phyloP scores from a whole-genome alignment of 2,888 invertebrate genomes.

The Rotaria socialis region DNA sequence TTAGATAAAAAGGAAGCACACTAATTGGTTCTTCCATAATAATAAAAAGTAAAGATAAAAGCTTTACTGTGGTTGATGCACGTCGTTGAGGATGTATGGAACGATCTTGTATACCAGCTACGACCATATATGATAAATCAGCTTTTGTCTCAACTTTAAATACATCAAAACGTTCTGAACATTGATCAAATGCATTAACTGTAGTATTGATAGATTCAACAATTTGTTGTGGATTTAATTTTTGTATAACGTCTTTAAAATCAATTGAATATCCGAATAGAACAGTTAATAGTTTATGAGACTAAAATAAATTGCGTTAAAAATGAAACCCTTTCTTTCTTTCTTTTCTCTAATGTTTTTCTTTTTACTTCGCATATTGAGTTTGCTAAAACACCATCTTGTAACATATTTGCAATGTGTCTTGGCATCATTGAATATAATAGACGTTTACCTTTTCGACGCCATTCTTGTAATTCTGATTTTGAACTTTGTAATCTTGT shows the following conservation, averaged over 20 bases:
- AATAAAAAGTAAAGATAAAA: no score
- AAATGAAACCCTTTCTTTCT: no score
- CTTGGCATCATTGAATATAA: constrained; percentile 44
- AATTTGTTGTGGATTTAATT: constrained; percentile 40
- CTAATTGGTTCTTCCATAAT: background rate
- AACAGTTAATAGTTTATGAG: constrained; percentile 41
- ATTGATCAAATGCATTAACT: constrained; percentile 40
- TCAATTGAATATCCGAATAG: constrained; percentile 44
- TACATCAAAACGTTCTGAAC: constrained; percentile 32
- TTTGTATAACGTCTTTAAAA: constrained; percentile 41
- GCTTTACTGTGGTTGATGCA: background rate
- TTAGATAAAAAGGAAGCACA: background rate
- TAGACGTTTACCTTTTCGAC: constrained; percentile 39
- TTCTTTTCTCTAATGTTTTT: constrained; percentile 53
- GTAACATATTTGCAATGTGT: constrained; percentile 40
- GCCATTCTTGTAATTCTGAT: constrained; percentile 42
- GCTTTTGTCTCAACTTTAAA: constrained; percentile 79
- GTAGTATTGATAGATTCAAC: constrained; percentile 43
- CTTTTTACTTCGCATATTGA: constrained; percentile 39
- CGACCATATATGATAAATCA: constrained; percentile 79
- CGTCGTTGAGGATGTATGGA: background rate
- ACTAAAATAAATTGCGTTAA: background rate
- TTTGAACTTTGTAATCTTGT: constrained; percentile 43
- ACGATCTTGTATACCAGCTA: constrained; percentile 75
- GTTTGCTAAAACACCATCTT: constrained; percentile 40